A percentile compares a stretch with the other conserved stretches of the same genome.
Evolutionary conservation across 2,888 invertebrate genomes (phyloP).

Genomic region (Zygothrica quintamaculata): DNA sequence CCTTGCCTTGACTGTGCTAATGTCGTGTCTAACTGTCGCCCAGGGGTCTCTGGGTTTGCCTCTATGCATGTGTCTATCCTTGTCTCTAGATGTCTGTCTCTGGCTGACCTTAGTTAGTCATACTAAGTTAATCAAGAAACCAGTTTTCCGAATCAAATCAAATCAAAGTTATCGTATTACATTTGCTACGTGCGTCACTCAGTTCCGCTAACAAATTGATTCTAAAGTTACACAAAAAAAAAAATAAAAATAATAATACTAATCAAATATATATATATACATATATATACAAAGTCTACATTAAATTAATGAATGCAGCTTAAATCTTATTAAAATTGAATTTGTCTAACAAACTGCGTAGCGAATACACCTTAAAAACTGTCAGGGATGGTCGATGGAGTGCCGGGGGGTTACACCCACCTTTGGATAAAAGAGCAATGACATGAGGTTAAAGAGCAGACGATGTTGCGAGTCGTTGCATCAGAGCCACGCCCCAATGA

Average conservation of each 20-base stretch:
- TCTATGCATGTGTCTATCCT: slow-evolving; percentile 17
- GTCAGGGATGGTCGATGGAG: slow-evolving; percentile 10
- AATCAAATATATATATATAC: no score
- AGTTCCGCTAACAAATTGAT: slow-evolving; percentile 57
- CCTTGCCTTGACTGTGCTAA: slow-evolving; percentile 36
- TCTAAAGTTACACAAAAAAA: slow-evolving; percentile 36
- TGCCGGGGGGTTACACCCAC: slow-evolving; percentile 6
- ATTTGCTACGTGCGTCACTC: slow-evolving; percentile 40
- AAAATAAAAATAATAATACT: slow-evolving; percentile 10
- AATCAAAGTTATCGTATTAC: slow-evolving; percentile 54
- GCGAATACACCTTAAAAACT: slow-evolving; percentile 25
- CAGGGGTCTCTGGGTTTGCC: not conserved
- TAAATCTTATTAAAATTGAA: slow-evolving; percentile 49
- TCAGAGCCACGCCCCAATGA: slow-evolving; percentile 54
- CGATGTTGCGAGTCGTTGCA: slow-evolving; percentile 16
- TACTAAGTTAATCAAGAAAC: slow-evolving; percentile 61
- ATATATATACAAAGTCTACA: slow-evolving; percentile 4
- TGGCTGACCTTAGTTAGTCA: slow-evolving; percentile 54
- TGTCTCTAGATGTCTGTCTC: slow-evolving; percentile 18
- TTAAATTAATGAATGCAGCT: slow-evolving; percentile 30
- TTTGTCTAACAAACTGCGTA: slow-evolving; percentile 20
- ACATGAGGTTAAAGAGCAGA: not conserved
- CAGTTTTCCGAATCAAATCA: slow-evolving; percentile 54
- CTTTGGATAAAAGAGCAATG: not conserved
- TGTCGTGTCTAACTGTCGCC: slow-evolving; percentile 35